Base-by-base conservation (phyloP, 1,140 invertebrate species). In the Drosophila triauraria region DNA sequence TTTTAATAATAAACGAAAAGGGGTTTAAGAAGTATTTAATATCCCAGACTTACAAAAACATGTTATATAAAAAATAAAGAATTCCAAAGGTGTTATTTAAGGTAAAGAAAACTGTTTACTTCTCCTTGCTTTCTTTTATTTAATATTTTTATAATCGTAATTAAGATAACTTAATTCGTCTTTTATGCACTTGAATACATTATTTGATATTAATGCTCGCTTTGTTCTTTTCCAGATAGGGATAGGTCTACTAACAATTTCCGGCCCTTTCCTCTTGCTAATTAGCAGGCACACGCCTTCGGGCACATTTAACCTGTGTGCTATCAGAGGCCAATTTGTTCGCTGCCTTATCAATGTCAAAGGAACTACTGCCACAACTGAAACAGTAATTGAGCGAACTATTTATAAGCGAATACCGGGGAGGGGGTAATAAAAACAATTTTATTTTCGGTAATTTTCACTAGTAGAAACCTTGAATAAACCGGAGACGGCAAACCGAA, bases 361-460 rank as follows among this genome's bases (percentile, higher is more conserved):
- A 38, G n/a, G 12, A 23, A 30, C 30, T 53, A 69, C 47, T 38
- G 30, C 27, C 23, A 50, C 10, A 17, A 69, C 35, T 43, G 17
- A 44, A 54, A 69, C 20, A 51, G 17, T 68, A 54, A 69, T 54
- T 68, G 53, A 50, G 35, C 38, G 15, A 72, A 76, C 62, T 76
- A 77, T 76, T 60, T 57, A 78, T 69, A 56, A 43, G 48, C 56
- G 60, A 61, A 60, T 69, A 78, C 38, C n/a, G 7, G 9, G 56
- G 51, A n/a, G 53, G 50, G 51, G 42, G 43, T 56, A 68, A 67
- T 74, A 75, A 62, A 62, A 75, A 54, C 20, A 53, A 62, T 68
- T 77, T 69, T 27, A 59, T 61, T 76, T 77, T 50, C 23, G 56
- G 43, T 77, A 77, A 77, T 61, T 77, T 68, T 68, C 23, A 76